These are phyloP conservation scores for Umimayanthus kanabou DNA, from an alignment of 92 coral and sea anemone species.

Conservation along the genomic window DNA sequence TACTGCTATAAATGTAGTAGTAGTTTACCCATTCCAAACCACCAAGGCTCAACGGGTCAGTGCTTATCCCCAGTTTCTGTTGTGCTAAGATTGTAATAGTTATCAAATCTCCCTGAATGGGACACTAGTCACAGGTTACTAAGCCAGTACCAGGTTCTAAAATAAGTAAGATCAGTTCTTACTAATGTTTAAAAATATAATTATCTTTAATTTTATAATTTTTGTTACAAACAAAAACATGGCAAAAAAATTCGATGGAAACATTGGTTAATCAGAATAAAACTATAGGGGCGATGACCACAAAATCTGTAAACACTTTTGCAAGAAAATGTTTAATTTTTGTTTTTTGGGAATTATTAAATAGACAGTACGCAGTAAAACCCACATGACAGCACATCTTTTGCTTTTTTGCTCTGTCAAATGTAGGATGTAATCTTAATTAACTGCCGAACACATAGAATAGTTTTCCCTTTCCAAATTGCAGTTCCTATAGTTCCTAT, in stretches of 20 bases:
- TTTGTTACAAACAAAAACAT: not conserved
- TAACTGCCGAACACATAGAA: no score
- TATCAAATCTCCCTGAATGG: not conserved
- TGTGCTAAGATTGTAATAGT: not conserved
- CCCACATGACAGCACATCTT: no score
- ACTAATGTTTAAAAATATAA: conserved; percentile 2
- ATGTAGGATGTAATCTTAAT: no score
- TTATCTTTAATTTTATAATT: conserved; percentile 18
- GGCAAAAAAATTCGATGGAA: conserved; percentile 7
- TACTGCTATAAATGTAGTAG: conserved; percentile 13
- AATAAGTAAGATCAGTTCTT: conserved; percentile 8
- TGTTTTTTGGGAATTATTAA: conserved; percentile 2
- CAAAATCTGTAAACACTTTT: conserved; percentile 8
- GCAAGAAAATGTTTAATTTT: conserved; percentile 13
- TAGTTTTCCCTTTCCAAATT: no score
- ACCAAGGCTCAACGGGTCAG: not conserved
- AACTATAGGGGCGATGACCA: not conserved
- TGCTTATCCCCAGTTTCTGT: conserved; percentile 4
- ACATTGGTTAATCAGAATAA: conserved; percentile 3
- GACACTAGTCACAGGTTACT: conserved; percentile 8
- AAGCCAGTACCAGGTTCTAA: conserved; percentile 17
- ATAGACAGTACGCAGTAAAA: no score
- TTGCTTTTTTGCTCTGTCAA: no score
- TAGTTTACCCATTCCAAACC: not conserved
- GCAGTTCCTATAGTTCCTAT: no score